Conservation (phyloP, 1,140 invertebrate species). For the Drosophila bifasciata region DNA sequence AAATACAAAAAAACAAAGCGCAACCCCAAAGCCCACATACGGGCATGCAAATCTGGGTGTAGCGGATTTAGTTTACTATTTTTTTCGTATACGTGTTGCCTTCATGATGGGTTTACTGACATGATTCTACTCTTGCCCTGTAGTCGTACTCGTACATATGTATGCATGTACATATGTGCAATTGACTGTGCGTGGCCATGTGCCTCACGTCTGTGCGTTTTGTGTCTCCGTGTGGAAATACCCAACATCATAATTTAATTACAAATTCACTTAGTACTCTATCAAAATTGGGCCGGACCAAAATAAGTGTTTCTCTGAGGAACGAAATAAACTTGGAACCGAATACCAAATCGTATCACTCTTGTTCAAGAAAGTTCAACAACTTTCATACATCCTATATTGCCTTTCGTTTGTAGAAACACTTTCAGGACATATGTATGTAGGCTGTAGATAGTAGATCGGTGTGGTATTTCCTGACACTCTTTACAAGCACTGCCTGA, state of each 20-base stretch:
- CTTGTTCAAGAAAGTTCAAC: no score
- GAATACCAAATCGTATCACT: not conserved
- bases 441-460: no score
- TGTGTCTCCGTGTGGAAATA: conserved; percentile 35
- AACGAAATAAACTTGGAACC: conserved; percentile 30
- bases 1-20: conserved; percentile 22
- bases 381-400: no score
- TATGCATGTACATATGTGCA: conserved; percentile 6
- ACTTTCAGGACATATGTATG: no score
- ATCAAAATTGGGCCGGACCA: conserved; percentile 29
- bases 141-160: conserved; percentile 4
- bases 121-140: conserved; percentile 21
- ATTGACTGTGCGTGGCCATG: conserved; percentile 16
- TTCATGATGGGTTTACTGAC: conserved; percentile 68
- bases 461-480: no score
- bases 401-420: no score
- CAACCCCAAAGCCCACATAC: conserved; percentile 33
- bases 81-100: conserved; percentile 31
- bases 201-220: not conserved
- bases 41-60: conserved; percentile 40
- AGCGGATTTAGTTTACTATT: not conserved
- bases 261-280: conserved; percentile 47
- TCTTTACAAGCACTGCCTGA: no score
- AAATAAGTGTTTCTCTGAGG: conserved; percentile 13
- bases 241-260: conserved; percentile 55